Base-by-base conservation (phyloP, 2,888 invertebrate genomes). In the Piscicola geometra region DNA sequence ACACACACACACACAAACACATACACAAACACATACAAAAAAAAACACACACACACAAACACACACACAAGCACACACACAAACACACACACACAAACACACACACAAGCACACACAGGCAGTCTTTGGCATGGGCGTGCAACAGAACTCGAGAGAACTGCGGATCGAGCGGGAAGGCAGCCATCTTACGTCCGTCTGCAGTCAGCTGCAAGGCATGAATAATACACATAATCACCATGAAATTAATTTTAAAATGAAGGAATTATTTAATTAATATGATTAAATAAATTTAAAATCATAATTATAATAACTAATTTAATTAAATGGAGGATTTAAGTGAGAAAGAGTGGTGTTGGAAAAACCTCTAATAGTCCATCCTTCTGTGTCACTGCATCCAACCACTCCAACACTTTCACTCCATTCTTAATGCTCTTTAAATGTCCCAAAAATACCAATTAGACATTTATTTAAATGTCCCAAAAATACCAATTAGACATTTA, bases 121-220 rank as follows among this genome's bases (percentile, higher is more conserved):
- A 87, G 33, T 90, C 90, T 81, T 90, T 91, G 77, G 91, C 90
- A 21, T 90, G 89, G 0, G 95, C 92, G 18, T 90, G 88, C 0
- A 95, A 84, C 75, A 95, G 86, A 9, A 92, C 89, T 87, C 92
- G 93, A 15, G 93, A 90, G 84, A 91, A 91, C 80, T 91, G 89
- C 0, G 98, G 97, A 85, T 97, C 95, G 52, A 98, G 88, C 0
- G 98, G 98, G 85, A 95, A 95, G 21, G 90, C 88, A 0, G 93
- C 89, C 93, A 97, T 94, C 83, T 91, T 90, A 80, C 89, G 89
- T 0, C 97, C 97, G 0, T 91, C 81, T 0, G 88, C 86, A 0
- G 94, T 95, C 79, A 97, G 87, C 84, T 90, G 80, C 60, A 79
- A 70, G 15, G 18, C 25, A 33, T 5, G 25, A 36, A 52, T 5